Percentiles rank a stretch among this genome's conserved stretches.
These are phyloP conservation scores for Dexiosoma caninum DNA, from an alignment of 2,888 invertebrate species.

Conservation along the genomic window DNA sequence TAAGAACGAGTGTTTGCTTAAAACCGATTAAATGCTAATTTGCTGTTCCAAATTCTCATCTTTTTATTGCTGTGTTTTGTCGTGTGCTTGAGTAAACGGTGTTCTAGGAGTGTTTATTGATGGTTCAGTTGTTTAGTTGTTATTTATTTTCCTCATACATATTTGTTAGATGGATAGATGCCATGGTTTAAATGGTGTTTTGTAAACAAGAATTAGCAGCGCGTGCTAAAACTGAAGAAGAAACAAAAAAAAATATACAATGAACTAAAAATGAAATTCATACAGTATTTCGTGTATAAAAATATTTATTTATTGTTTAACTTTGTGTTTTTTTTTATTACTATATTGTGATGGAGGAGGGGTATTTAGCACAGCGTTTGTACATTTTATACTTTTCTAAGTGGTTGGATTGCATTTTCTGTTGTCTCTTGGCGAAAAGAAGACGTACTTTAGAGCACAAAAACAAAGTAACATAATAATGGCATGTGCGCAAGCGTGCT, in stretches of 20 bases:
- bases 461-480: conserved; percentile 54
- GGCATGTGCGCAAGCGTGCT: conserved; percentile 65
- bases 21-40: too few relatives aligned
- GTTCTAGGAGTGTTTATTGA: conserved; percentile 28
- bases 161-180: conserved; percentile 59
- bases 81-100: conserved; percentile 17
- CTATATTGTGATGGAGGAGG: not conserved
- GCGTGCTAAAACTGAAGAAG: conserved; percentile 60
- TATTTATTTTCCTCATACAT: conserved; percentile 10
- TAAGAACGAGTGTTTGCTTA: too few relatives aligned
- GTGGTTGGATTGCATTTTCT: conserved; percentile 48
- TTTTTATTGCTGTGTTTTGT: too few relatives aligned
- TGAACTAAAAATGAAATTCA: conserved; percentile 46
- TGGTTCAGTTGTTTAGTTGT: conserved; percentile 30
- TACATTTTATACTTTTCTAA: conserved; percentile 30
- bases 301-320: conserved; percentile 33
- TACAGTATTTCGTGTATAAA: conserved; percentile 42
- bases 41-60: too few relatives aligned
- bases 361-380: not conserved
- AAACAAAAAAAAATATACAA: too few relatives aligned
- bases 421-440: conserved; percentile 35
- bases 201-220: conserved; percentile 65
- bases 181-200: conserved; percentile 64
- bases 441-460: not conserved
- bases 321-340: not conserved